A percentile compares a stretch with the other conserved stretches of the same genome.
These are phyloP conservation scores for Sceloporus tristichus DNA, from an alignment of 2,113 vertebrate genomes.

Conservation along the genomic window DNA sequence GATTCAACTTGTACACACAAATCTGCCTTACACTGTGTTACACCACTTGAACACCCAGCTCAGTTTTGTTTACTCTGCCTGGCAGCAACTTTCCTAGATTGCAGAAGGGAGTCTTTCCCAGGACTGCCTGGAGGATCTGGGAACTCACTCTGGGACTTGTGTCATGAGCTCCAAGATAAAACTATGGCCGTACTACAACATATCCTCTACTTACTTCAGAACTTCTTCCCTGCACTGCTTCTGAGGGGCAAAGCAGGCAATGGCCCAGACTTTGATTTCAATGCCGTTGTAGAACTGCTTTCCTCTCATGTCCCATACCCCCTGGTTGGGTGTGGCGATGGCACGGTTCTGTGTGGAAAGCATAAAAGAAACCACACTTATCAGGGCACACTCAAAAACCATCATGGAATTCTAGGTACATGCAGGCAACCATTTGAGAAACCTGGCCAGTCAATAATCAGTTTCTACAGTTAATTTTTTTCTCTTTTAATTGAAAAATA, in stretches of 20 bases:
- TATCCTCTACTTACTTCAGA: slow-evolving; percentile 91
- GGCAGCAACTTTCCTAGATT: too few species aligned
- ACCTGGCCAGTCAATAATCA: neutral
- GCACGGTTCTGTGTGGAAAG: slow-evolving; percentile 90
- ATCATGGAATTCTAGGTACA: neutral
- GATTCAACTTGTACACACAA: too few species aligned
- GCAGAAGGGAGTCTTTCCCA: too few species aligned
- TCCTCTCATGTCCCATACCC: slow-evolving; percentile 99
- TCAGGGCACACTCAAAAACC: neutral
- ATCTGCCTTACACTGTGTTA: too few species aligned
- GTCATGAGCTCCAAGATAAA: too few species aligned
- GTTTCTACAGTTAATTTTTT: neutral
- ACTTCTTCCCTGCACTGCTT: slow-evolving; percentile 99
- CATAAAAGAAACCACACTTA: neutral
- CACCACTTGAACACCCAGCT: too few species aligned
- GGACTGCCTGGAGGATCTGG: neutral
- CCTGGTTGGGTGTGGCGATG: slow-evolving; percentile 98
- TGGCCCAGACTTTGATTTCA: slow-evolving; percentile 99
- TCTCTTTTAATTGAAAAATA: too few species aligned
- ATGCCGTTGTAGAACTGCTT: slow-evolving; percentile 99
- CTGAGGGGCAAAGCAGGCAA: slow-evolving; percentile 98
- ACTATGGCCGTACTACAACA: fast-evolving
- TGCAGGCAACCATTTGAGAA: neutral
- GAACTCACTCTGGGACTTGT: neutral
- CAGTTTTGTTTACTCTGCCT: too few species aligned